Evolutionary conservation across 2,797 vertebrate species (phyloP).

Genomic region (Lithobates sylvaticus): DNA sequence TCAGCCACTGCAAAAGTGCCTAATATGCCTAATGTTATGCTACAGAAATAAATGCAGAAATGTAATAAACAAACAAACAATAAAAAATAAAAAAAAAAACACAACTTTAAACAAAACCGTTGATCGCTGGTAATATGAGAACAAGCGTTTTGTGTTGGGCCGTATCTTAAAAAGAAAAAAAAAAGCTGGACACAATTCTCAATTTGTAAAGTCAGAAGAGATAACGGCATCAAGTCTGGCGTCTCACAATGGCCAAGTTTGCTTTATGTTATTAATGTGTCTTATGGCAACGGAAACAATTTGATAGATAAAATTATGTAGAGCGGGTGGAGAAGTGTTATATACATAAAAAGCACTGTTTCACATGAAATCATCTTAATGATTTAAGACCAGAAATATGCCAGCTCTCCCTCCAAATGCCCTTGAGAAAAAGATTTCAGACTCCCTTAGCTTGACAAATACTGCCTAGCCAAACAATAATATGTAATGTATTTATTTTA

Average conservation of each 20-base stretch:
- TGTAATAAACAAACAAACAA: too few species aligned
- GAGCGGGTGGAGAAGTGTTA: not conserved
- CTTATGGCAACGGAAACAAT: slow-evolving; percentile 20
- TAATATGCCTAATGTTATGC: too few species aligned
- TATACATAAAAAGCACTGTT: not conserved
- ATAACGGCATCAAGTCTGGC: not conserved
- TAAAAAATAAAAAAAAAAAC: too few species aligned
- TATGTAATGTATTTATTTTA: not conserved
- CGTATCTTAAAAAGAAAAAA: not conserved
- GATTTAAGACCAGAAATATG: slow-evolving; percentile 23
- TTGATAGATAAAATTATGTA: slow-evolving; percentile 7
- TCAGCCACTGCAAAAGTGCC: too few species aligned
- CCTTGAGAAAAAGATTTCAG: not conserved
- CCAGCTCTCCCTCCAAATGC: not conserved
- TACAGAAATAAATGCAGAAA: not conserved
- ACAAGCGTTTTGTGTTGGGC: not conserved
- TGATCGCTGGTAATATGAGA: not conserved
- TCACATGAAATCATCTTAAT: slow-evolving; percentile 21
- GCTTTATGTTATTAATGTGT: not conserved
- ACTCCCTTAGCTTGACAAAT: not conserved
- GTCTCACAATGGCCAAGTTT: not conserved
- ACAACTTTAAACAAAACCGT: too few species aligned
- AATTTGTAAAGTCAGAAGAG: slow-evolving; percentile 4
- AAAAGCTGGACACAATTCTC: not conserved
- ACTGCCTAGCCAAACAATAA: not conserved